phyloP scores from a whole-genome alignment of 2,888 invertebrate species.

The Pollenia labialis region DNA sequence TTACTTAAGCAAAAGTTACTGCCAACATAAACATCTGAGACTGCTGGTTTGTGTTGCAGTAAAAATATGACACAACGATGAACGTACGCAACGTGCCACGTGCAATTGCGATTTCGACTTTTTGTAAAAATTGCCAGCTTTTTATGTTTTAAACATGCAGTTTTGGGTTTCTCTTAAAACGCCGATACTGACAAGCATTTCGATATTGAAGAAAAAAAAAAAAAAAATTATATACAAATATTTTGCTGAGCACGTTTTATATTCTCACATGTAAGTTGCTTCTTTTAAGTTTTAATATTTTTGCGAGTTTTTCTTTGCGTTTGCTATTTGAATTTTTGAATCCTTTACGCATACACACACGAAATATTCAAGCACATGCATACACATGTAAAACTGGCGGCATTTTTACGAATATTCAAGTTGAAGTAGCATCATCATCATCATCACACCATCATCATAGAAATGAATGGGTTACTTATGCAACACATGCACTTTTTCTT shows the following conservation, averaged over 20 bases:
- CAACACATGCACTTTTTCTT: slow-evolving; percentile 59
- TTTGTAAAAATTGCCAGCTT: slow-evolving; percentile 16
- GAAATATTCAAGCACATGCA: slow-evolving; percentile 32
- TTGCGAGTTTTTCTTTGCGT: slow-evolving; percentile 16
- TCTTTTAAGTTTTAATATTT: not conserved
- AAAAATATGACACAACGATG: slow-evolving; percentile 38
- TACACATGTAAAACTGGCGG: slow-evolving; percentile 31
- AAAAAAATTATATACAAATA: slow-evolving; percentile 43
- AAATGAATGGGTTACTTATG: slow-evolving; percentile 63
- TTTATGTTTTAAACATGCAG: slow-evolving; percentile 32
- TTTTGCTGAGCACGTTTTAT: slow-evolving; percentile 37
- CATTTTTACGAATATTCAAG: slow-evolving; percentile 22
- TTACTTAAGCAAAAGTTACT: slow-evolving; percentile 55
- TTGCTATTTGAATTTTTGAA: slow-evolving; percentile 4
- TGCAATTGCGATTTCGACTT: not conserved
- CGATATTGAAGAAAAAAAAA: slow-evolving; percentile 38
- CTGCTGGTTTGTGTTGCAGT: not conserved
- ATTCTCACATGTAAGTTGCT: slow-evolving; percentile 24
- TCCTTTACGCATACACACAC: not conserved
- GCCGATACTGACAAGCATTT: slow-evolving; percentile 24
- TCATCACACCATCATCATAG: slow-evolving; percentile 9
- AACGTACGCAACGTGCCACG: slow-evolving; percentile 27
- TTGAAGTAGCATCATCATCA: not conserved
- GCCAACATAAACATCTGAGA: slow-evolving; percentile 54
- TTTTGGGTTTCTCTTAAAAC: slow-evolving; percentile 9